Evolutionary conservation across 2,113 vertebrate species (phyloP).

Genomic region (Larimichthys crocea): DNA sequence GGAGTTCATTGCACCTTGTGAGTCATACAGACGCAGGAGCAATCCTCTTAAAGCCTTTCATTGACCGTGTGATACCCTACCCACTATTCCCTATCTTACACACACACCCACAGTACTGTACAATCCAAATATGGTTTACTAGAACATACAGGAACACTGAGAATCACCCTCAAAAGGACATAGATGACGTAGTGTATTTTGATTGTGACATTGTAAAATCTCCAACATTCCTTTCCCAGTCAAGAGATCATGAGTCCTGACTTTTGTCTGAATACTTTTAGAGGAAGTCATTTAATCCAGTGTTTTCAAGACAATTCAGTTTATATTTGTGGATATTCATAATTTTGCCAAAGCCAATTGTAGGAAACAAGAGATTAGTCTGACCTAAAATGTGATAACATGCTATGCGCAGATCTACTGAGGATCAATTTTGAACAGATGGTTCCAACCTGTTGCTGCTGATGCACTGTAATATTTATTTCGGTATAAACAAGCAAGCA

Average conservation of each 20-base stretch:
- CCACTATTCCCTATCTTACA: not conserved
- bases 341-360: not conserved
- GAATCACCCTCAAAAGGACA: constrained; percentile 8
- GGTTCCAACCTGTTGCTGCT: not conserved
- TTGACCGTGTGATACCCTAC: constrained; percentile 42
- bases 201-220: constrained; percentile 1
- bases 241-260: not conserved
- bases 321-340: not conserved
- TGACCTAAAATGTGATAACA: not conserved
- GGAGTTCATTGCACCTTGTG: constrained; percentile 64
- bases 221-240: constrained; percentile 5
- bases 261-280: not conserved
- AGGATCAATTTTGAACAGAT: not conserved
- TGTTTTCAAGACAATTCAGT: not conserved
- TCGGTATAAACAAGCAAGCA: not conserved
- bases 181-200: constrained; percentile 14
- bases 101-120: not conserved
- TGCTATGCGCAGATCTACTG: not conserved
- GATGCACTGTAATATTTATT: not conserved
- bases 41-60: constrained; percentile 66
- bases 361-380: not conserved
- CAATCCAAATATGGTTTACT: constrained; percentile 17
- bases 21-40: constrained; percentile 58
- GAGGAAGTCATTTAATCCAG: not conserved
- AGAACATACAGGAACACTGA: not conserved